Evolutionary conservation across 2,113 vertebrate species (phyloP).

Genomic region (Trematomus loennbergii): DNA sequence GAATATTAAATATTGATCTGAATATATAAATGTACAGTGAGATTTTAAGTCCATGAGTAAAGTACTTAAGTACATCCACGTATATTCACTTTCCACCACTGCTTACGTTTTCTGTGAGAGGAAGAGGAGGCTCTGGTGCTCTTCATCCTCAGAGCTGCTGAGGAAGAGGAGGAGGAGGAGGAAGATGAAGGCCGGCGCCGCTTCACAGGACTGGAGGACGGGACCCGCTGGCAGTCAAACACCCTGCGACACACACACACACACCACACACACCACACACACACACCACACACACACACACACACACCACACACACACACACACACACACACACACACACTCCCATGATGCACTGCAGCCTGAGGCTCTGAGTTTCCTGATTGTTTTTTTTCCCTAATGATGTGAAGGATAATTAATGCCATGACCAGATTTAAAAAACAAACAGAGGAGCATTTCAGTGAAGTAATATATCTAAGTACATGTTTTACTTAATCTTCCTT

Average conservation of each 20-base stretch:
- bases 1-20: too few relatives aligned
- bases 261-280: constrained; percentile 62
- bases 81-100: too few relatives aligned
- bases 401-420: constrained; percentile 21
- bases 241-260: too few relatives aligned
- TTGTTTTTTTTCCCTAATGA: constrained; percentile 48
- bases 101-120: constrained; percentile 64
- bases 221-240: constrained; percentile 79
- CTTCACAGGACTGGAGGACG: constrained; percentile 66
- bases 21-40: too few relatives aligned
- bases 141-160: constrained; percentile 52
- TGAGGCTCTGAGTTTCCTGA: background rate
- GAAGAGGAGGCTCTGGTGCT: constrained; percentile 47
- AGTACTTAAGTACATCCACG: background rate
- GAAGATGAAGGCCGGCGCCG: constrained; percentile 56
- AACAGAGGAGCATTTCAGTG: constrained; percentile 3
- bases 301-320: too few relatives aligned
- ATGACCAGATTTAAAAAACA: constrained; percentile 16
- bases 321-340: constrained; percentile 35
- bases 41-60: background rate
- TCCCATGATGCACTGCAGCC: constrained; percentile 43
- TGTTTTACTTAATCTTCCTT: too few relatives aligned
- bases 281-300: too few relatives aligned
- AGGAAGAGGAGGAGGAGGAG: constrained; percentile 48
- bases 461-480: background rate